A percentile compares a stretch with the other conserved stretches of the same genome.
phyloP scores from a whole-genome alignment of 2,113 vertebrate species.

The Alces alces region DNA sequence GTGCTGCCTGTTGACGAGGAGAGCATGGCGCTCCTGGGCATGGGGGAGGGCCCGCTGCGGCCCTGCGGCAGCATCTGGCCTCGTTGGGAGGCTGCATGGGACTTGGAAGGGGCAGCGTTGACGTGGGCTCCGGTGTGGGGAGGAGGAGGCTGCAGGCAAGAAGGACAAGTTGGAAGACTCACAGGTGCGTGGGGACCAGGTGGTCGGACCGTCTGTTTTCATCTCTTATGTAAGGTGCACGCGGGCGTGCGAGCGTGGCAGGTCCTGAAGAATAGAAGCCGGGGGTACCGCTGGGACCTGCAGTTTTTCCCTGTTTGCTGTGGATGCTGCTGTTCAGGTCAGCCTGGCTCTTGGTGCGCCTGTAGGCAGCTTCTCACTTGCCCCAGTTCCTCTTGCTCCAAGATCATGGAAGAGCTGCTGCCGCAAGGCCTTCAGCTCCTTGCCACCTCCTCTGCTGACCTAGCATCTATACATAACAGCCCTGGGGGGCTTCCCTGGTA shows the following conservation, averaged over 20 bases:
- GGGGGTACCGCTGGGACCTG: fast-evolving
- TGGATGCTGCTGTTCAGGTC: neutral
- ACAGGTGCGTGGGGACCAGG: neutral
- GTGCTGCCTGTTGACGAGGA: neutral
- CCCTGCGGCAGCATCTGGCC: neutral
- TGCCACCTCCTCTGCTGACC: neutral
- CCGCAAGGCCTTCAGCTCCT: neutral
- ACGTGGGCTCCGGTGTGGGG: neutral
- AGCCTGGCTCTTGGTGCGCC: neutral
- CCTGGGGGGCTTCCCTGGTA: neutral
- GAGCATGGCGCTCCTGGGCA: neutral
- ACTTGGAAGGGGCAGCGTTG: neutral
- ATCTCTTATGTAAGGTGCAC: neutral
- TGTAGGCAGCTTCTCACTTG: neutral
- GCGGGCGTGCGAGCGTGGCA: neutral
- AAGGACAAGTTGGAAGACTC: neutral
- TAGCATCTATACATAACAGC: neutral
- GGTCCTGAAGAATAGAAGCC: neutral
- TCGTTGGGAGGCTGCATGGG: neutral
- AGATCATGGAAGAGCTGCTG: neutral
- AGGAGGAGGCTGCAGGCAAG: neutral
- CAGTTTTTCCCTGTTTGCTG: neutral
- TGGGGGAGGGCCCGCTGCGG: neutral
- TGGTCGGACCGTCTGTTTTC: neutral
- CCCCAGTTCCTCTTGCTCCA: neutral